These are phyloP conservation scores for Hylaeus anthracinus DNA, from an alignment of 1,140 invertebrate species.

Conservation along the genomic window DNA sequence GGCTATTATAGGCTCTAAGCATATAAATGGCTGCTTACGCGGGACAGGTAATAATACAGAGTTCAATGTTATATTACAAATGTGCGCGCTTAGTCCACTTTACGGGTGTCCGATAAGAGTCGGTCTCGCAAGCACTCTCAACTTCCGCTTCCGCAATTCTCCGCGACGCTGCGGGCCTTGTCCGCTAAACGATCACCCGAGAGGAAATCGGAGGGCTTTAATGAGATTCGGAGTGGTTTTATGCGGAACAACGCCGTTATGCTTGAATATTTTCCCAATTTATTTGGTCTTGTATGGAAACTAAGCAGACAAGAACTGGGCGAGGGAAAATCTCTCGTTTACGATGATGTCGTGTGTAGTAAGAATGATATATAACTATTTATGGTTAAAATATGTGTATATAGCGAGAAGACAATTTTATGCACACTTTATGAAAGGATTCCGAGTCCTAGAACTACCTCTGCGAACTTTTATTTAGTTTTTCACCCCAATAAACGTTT, in stretches of 20 bases:
- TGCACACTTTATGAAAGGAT: no score
- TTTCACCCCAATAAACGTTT: no score
- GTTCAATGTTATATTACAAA: conserved; percentile 21
- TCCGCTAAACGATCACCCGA: not conserved
- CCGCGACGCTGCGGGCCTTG: no score
- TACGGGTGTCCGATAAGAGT: conserved; percentile 4
- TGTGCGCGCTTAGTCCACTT: not conserved
- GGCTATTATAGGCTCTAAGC: conserved; percentile 23
- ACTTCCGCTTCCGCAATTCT: conserved; percentile 33
- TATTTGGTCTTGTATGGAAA: no score
- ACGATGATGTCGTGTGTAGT: no score
- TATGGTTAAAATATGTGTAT: no score
- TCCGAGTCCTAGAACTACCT: no score
- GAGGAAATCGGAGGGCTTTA: not conserved
- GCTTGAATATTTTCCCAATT: not conserved
- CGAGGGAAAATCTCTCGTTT: no score
- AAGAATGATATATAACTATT: no score
- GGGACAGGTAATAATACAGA: conserved; percentile 18
- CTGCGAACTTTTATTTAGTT: no score
- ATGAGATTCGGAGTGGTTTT: not conserved
- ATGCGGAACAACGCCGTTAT: not conserved
- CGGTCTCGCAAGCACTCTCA: not conserved
- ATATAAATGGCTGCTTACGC: conserved; percentile 36
- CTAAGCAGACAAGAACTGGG: no score
- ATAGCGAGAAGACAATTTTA: no score